phyloP scores from a whole-genome alignment of 2,113 vertebrate species.

The Zeus faber region DNA sequence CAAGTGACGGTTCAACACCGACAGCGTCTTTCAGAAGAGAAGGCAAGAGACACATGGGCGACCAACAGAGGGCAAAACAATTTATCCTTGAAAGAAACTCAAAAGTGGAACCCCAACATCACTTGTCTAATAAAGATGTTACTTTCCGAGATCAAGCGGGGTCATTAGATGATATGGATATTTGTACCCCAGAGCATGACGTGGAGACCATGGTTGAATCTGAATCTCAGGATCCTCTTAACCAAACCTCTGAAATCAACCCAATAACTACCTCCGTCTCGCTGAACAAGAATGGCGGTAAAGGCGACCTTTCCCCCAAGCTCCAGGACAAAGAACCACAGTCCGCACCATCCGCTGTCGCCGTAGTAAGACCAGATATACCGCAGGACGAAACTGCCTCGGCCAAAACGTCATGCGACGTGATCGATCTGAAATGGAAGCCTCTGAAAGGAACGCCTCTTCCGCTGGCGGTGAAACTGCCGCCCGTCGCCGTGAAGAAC shows the following conservation, averaged over 20 bases:
- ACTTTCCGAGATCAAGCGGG: conserved; percentile 60
- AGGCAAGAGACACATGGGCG: conserved; percentile 22
- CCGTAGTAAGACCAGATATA: conserved; percentile 18
- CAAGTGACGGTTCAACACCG: conserved; percentile 23
- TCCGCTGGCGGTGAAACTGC: conserved; percentile 39
- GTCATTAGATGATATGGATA: conserved; percentile 85
- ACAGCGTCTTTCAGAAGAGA: conserved; percentile 30
- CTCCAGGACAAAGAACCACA: conserved; percentile 28
- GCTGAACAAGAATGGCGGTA: conserved; percentile 12
- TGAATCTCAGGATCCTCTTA: too few species aligned
- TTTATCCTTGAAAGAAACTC: conserved; percentile 45
- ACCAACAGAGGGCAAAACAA: conserved; percentile 31
- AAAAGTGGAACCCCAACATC: conserved; percentile 40
- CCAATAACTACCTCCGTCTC: conserved; percentile 38
- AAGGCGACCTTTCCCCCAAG: conserved; percentile 16
- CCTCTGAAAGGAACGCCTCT: conserved; percentile 83
- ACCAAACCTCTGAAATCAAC: conserved; percentile 13
- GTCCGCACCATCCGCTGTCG: conserved; percentile 5
- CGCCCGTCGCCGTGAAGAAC: conserved; percentile 48
- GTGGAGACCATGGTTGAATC: conserved; percentile 63
- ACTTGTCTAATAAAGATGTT: conserved; percentile 19
- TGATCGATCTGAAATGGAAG: conserved; percentile 86
- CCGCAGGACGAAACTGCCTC: conserved; percentile 47
- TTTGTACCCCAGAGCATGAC: conserved; percentile 84
- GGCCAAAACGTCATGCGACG: conserved; percentile 33